These are phyloP conservation scores for Eulemur albifrons DNA, from an alignment of 2,797 vertebrate genomes.

Conservation along the genomic window DNA sequence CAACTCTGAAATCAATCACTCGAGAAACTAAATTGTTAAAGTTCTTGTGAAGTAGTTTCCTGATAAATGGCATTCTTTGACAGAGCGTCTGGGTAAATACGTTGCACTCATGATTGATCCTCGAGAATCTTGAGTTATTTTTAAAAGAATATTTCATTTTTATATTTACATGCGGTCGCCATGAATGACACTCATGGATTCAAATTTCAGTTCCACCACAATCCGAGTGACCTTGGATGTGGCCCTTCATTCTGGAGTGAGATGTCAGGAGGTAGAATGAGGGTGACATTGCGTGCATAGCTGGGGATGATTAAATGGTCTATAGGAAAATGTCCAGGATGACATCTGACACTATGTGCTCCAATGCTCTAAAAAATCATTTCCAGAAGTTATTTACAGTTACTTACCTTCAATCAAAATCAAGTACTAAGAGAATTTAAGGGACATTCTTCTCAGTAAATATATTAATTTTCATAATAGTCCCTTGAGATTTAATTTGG, in stretches of 20 bases:
- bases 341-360: neutral
- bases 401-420: constrained; percentile 34
- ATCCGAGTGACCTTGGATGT: constrained; percentile 40
- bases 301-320: neutral
- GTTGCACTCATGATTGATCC: constrained; percentile 53
- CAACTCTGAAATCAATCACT: constrained; percentile 78
- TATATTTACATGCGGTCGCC: neutral
- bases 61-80: constrained; percentile 72
- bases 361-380: neutral
- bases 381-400: constrained; percentile 33
- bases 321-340: neutral
- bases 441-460: neutral
- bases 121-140: constrained; percentile 66
- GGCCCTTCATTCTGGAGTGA: neutral
- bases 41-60: constrained; percentile 67
- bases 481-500: constrained; percentile 33
- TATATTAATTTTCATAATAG: neutral
- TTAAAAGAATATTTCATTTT: constrained; percentile 71
- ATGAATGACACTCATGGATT: constrained; percentile 5
- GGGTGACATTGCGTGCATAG: neutral
- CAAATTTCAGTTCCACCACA: neutral
- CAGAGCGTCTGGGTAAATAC: constrained; percentile 62
- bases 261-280: neutral
- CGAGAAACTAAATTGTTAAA: constrained; percentile 70
- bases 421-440: constrained; percentile 17